Conservation (phyloP, 2,113 vertebrate species). For the Passer montanus region DNA sequence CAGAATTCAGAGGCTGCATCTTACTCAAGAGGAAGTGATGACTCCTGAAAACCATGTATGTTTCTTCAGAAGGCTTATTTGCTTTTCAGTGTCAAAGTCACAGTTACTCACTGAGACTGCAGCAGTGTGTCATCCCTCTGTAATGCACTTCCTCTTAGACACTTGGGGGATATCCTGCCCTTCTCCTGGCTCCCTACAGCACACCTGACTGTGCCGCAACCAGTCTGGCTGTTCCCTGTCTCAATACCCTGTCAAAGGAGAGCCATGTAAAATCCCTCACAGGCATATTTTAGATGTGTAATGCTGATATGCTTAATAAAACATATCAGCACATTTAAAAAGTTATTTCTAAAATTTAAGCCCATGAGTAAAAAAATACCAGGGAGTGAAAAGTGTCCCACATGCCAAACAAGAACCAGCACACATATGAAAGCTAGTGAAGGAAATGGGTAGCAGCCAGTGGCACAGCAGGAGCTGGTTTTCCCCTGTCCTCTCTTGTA, state of each 20-base stretch:
- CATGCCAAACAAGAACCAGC: background rate
- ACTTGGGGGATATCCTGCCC: background rate
- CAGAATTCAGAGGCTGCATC: background rate
- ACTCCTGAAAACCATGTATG: background rate
- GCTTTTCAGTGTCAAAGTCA: background rate
- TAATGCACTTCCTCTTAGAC: slow-evolving; percentile 2
- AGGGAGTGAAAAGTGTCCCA: background rate
- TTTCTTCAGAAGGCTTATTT: background rate
- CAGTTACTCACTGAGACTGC: background rate
- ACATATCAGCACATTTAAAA: background rate
- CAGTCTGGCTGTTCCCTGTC: background rate
- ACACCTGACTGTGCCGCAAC: background rate
- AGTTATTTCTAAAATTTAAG: background rate
- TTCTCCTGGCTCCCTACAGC: background rate
- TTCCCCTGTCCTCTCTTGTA: background rate
- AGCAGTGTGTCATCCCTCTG: background rate
- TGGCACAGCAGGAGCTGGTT: background rate
- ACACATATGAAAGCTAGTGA: background rate
- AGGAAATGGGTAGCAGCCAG: background rate
- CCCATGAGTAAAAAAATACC: background rate
- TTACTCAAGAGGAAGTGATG: slow-evolving; percentile 37
- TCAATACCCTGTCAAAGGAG: slow-evolving; percentile 7
- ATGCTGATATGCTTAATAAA: background rate
- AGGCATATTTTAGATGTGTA: slow-evolving; percentile 17
- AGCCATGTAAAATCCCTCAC: background rate